Conservation (phyloP, 2,113 vertebrate species). For the Mirza zaza region DNA sequence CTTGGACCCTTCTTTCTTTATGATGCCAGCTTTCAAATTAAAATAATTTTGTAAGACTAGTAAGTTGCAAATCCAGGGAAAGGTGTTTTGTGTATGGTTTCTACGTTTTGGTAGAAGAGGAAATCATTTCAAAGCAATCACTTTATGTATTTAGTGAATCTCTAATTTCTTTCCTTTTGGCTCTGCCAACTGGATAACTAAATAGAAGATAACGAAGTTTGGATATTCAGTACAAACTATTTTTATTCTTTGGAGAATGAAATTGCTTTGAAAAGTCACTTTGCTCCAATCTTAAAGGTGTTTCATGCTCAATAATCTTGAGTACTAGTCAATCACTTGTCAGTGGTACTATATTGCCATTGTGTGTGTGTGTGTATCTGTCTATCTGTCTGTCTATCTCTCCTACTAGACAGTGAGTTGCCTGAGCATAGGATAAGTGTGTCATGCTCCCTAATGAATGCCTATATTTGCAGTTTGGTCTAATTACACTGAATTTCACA, state of each 20-base stretch:
- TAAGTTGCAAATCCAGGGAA: slow-evolving; percentile 50
- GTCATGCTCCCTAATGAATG: neutral
- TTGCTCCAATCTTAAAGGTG: neutral
- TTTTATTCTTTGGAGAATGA: slow-evolving; percentile 48
- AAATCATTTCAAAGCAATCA: slow-evolving; percentile 58
- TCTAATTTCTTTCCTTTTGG: slow-evolving; percentile 53
- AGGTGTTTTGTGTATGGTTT: slow-evolving; percentile 36
- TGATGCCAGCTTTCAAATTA: slow-evolving; percentile 55
- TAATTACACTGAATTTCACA: neutral
- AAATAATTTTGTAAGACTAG: slow-evolving; percentile 50
- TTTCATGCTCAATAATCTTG: slow-evolving; percentile 4
- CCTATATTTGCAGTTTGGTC: neutral
- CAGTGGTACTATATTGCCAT: neutral
- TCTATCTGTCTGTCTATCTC: neutral
- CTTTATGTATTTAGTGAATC: slow-evolving; percentile 44
- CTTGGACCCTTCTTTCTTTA: slow-evolving; percentile 47
- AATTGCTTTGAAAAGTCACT: neutral
- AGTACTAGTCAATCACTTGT: neutral
- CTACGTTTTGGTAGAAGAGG: slow-evolving; percentile 40
- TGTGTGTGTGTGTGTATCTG: neutral
- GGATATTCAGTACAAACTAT: slow-evolving; percentile 9
- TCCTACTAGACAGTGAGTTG: neutral
- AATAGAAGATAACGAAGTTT: neutral
- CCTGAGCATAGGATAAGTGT: neutral
- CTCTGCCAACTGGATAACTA: neutral